Evolutionary conservation across 2,113 vertebrate species (phyloP), one percentile per base, ranked within the genome.

Genomic region (Blennius ocellaris): DNA sequence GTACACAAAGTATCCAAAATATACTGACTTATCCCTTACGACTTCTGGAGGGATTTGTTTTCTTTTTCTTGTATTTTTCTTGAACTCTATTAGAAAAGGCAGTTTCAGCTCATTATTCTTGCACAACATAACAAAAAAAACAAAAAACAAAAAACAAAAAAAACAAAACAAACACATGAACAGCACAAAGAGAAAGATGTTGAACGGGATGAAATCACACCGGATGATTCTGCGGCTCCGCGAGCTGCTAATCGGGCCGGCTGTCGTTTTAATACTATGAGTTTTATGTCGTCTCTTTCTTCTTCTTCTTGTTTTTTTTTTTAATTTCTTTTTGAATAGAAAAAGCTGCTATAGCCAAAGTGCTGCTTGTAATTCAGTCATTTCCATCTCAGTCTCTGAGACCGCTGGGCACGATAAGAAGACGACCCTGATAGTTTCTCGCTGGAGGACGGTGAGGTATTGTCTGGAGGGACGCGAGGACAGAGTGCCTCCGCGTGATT

Each of bases 1-100:
- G 81, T 92, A 94, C 88, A 93, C 88, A 94, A 93, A 93, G 85
- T 94, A 94, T 93, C 86, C 85, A 94, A 94, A 94, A 94, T 94
- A 94, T 94, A 94, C 89, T 93, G 93, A 93, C 80, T 81, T 45
- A 87, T 88, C 92, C 93, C 90, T 91, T 82, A 70, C 54, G 58
- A 76, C 78, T 30, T 94, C 80, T 91, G 88, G 80, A 94, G 91
- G 91, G 92, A 90, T 71, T 86, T 80, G 21, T 30, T 30, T 30
- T 30, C 21, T 30, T 30, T 30, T 77, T 81, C 85, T 90, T 81
- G 79, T 67, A 71, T 84, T 80, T 90, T 77, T 71, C 69, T 81
- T 85, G 80, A 82, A 90, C 85, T 92, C 82, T 85, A 80, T 85
- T 90, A 85, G 69, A 92, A 90, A 93, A 93, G 91, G 92, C 92